Base-by-base conservation (phyloP, 2,888 invertebrate genomes). In the Synergus umbraculus region DNA sequence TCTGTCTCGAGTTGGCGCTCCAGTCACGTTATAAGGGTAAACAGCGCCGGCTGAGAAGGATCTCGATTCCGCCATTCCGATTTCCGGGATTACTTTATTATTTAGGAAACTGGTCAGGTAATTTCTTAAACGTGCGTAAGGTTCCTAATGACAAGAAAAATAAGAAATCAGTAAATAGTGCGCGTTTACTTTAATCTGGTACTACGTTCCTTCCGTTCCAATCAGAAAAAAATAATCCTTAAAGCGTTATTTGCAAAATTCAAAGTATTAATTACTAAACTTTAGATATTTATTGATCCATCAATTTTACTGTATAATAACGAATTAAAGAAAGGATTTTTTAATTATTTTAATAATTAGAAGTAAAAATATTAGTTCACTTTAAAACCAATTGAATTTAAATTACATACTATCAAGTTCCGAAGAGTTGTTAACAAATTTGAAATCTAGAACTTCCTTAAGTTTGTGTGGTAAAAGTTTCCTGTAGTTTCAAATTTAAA, bases 1-100 rank as follows among this genome's bases (percentile, higher is more conserved):
- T 77, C 46, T 77, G 37, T 49, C 12, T 67, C 37, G 37, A 43
- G 44, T 80, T 76, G 73, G 76, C 77, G 76, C 37, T 78, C 80
- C 69, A 73, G 78, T 83, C 81, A 79, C 80, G 85, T 80, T 49
- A 41, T 79, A 78, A 58, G 49, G 60, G 78, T 81, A 80, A 81
- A 83, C 80, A 64, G 78, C 37, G 12, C 54, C 49, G 66, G n/a
- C 44, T 41, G 9, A 73, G 54, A 73, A 54, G n/a, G 54, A 54
- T 49, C 37, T 73, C 73, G n/a, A n/a, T 63, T 54, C 73, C 54
- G 54, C 54, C 73, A 73, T 73, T 58, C 54, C 73, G n/a, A 73
- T 73, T 58, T 73, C 73, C 66, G 41, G 54, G n/a, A 58, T 37
- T 73, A 73, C 41, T 58, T 49, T 58, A 49, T 46, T 73, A 73